Evolutionary conservation across 2,113 vertebrate species (phyloP).

Genomic region (Prunella himalayana): DNA sequence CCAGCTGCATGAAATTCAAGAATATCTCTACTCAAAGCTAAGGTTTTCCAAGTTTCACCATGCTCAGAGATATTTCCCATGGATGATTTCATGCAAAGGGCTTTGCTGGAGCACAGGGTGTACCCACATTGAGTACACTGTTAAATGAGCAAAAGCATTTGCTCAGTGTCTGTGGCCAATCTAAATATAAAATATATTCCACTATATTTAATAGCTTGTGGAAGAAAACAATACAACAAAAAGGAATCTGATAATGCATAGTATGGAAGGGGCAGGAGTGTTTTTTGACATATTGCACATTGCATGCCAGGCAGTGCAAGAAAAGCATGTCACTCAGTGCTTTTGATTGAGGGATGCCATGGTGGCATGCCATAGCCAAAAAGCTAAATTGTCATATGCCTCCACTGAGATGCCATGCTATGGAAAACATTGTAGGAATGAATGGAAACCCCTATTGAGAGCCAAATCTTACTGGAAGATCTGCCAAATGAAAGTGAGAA

Average conservation of each 20-base stretch:
- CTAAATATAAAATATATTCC: slow-evolving; percentile 35
- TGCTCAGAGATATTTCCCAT: slow-evolving; percentile 18
- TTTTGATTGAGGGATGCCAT: slow-evolving; percentile 45
- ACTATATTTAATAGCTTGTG: slow-evolving; percentile 15
- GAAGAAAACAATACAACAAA: slow-evolving; percentile 12
- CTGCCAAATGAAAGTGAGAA: slow-evolving; percentile 20
- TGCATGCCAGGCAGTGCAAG: slow-evolving; percentile 32
- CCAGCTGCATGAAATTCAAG: not conserved
- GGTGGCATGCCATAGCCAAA: slow-evolving; percentile 20
- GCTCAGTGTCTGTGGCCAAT: not conserved
- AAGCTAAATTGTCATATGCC: slow-evolving; percentile 46
- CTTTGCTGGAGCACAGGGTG: not conserved
- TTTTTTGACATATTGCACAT: not conserved
- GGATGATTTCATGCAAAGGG: slow-evolving; percentile 12
- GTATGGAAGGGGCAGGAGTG: not conserved
- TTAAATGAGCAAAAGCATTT: slow-evolving; percentile 10
- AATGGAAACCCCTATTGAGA: slow-evolving; percentile 31
- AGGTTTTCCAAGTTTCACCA: not conserved
- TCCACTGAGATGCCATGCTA: not conserved
- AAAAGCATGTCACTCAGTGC: slow-evolving; percentile 13
- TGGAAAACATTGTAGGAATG: slow-evolving; percentile 53
- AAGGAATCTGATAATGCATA: not conserved
- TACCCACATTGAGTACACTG: not conserved
- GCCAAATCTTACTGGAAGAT: slow-evolving; percentile 12
- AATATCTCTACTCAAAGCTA: not conserved